Conservation (phyloP, 2,797 vertebrate genomes). For the Spinibarbus caldwelli region DNA sequence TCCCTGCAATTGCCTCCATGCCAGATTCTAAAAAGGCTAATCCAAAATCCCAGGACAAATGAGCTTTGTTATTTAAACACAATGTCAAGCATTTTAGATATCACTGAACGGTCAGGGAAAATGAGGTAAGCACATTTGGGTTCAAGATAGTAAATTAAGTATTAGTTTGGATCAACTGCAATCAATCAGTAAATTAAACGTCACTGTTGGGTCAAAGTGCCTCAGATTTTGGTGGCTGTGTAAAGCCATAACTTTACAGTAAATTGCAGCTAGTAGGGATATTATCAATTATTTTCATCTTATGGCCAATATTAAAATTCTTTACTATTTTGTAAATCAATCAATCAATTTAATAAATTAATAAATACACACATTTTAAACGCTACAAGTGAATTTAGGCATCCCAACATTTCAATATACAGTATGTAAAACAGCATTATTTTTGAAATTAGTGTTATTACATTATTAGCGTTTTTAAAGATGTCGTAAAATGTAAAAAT, state of each 20-base stretch:
- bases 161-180: background rate
- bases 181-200: background rate
- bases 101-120: background rate
- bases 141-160: background rate
- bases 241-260: background rate
- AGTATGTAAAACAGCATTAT: background rate
- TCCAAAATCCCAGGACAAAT: slow-evolving; percentile 33
- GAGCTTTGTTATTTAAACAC: slow-evolving; percentile 22
- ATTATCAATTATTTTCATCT: background rate
- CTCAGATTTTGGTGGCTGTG: background rate
- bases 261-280: background rate
- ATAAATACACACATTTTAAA: background rate
- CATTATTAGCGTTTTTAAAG: background rate
- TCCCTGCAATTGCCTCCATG: slow-evolving; percentile 7
- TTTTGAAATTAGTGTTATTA: background rate
- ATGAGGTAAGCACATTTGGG: background rate
- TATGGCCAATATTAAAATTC: background rate
- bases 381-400: background rate
- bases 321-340: background rate
- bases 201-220: background rate
- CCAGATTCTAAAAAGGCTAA: slow-evolving; percentile 34
- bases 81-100: slow-evolving; percentile 13
- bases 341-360: background rate
- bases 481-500: background rate
- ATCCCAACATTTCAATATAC: background rate